Evolutionary conservation across 2,113 vertebrate genomes (phyloP), one percentile per base, ranked within the genome.

Genomic region (Eupsittula cactorum): DNA sequence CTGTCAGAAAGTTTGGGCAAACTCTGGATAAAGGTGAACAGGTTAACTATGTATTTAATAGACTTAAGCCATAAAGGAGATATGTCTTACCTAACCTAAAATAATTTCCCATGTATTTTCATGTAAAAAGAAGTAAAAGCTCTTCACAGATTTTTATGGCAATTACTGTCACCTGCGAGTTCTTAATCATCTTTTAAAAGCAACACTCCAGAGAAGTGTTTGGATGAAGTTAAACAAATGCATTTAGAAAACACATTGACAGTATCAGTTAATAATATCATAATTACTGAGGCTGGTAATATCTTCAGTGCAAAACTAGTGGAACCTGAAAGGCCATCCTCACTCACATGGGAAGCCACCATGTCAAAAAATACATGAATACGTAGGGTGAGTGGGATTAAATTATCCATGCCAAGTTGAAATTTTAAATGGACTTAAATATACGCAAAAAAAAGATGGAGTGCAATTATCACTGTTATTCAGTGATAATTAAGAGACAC

Each of bases 101-200:
- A 84, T 41, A 78, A 42, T 71, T 12, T 67, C 31, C 65, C n/a
- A 41, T 31, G 13, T 24, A 70, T 78, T 94, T 92, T 82, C 24
- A 71, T 1, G 2, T 82, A 35, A 78, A 90, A 90, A 82, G 29
- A 73, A 91, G 37, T 20, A 16, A 67, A 91, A 88, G 29, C 7
- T 82, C 47, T 65, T 71, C 50, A 67, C 18, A 46, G 69, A 42
- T 55, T 81, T 90, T 90, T 95, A 57, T 88, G 70, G 67, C 62
- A 91, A 55, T 71, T 75, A 29, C 70, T 85, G 74, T 95, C 90
- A 91, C 31, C 25, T 70, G 27, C 0, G 2, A 29, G 53, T 82
- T 68, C 69, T 86, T 88, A 81, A 90, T 92, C 49, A 67, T 29
- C 71, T 52, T 88, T 64, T 31, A 42, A 93, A 83, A 73, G 35